A percentile compares a stretch with the other conserved stretches of the same genome.
These are phyloP conservation scores for Regulus satrapa DNA, from an alignment of 2,113 vertebrate genomes.

Conservation along the genomic window DNA sequence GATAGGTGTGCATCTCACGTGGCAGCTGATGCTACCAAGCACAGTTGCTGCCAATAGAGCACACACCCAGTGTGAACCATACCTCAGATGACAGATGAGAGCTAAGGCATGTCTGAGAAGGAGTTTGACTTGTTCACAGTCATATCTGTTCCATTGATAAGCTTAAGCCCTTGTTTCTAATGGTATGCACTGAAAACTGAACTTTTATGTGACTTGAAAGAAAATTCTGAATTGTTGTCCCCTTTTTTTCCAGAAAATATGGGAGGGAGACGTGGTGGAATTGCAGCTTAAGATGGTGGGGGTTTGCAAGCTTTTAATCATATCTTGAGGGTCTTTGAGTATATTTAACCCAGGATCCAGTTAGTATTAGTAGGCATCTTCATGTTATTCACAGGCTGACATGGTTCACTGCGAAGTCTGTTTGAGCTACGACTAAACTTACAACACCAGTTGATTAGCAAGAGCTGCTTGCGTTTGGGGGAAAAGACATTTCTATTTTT, in stretches of 20 bases:
- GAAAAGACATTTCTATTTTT: background rate
- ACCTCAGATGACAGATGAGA: background rate
- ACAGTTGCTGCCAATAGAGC: fast-evolving
- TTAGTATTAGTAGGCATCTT: background rate
- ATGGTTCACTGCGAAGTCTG: background rate
- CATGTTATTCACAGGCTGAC: background rate
- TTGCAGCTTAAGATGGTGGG: background rate
- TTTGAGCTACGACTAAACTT: background rate
- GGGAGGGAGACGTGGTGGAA: background rate
- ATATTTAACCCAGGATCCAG: background rate
- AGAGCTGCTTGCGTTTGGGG: background rate
- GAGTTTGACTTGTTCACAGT: background rate
- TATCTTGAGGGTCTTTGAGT: background rate
- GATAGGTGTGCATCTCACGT: fast-evolving
- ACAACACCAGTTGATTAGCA: background rate
- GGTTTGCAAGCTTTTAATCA: background rate
- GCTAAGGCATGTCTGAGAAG: background rate
- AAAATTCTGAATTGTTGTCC: background rate
- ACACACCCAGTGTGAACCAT: background rate
- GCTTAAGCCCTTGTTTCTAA: background rate
- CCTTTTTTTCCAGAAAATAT: background rate
- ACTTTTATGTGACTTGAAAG: background rate
- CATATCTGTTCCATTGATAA: background rate
- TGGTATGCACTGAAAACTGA: background rate
- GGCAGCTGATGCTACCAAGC: background rate